phyloP scores from a whole-genome alignment of 2,113 vertebrate genomes.

The Panurus biarmicus region DNA sequence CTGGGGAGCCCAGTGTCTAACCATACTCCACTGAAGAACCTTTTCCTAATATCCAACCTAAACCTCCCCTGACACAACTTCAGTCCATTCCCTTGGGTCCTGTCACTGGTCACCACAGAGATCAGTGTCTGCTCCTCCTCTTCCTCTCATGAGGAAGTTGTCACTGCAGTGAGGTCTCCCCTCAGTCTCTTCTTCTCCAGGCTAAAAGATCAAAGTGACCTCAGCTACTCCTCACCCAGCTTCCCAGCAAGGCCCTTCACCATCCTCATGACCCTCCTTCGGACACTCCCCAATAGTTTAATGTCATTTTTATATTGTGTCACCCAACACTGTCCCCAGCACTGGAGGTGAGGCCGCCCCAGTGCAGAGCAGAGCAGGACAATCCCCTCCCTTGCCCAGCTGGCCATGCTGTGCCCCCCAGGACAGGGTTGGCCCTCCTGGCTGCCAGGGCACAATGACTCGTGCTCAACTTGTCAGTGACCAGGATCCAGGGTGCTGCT shows the following conservation, averaged over 20 bases:
- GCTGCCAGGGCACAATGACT: neutral
- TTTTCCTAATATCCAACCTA: neutral
- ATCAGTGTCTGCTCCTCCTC: neutral
- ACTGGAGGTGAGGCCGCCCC: accelerated
- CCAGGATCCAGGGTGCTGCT: neutral
- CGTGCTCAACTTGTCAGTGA: no score
- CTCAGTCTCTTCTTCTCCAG: neutral
- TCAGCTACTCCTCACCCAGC: accelerated
- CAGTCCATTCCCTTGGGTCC: neutral
- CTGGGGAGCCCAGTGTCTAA: neutral
- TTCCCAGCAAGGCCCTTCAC: neutral
- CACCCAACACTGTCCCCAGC: neutral
- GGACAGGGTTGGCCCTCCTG: neutral
- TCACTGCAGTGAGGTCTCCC: neutral
- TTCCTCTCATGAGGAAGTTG: neutral
- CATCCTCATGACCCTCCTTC: accelerated
- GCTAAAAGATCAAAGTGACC: neutral
- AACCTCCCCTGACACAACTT: neutral
- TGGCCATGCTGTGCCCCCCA: neutral
- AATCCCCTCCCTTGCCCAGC: neutral
- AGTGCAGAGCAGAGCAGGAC: accelerated
- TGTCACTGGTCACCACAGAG: neutral
- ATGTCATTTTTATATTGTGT: neutral
- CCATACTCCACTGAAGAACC: neutral
- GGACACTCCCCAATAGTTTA: neutral